Conservation (phyloP, 2,797 vertebrate genomes). For the Antennarius maculatus region DNA sequence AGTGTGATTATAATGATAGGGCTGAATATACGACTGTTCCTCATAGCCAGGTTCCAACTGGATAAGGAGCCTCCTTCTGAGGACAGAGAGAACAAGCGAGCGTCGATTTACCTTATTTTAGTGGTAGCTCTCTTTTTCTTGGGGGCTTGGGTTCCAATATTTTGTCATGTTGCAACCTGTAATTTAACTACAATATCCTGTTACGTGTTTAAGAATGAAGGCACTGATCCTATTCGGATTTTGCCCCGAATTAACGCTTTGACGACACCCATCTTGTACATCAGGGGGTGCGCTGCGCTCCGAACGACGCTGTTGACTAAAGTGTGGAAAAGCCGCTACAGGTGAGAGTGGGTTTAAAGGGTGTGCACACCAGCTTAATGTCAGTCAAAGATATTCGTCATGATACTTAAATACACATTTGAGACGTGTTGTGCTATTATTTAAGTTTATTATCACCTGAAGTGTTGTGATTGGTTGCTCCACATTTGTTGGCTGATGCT, state of each 20-base stretch:
- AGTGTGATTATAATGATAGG: conserved; percentile 80
- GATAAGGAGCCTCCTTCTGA: conserved; percentile 65
- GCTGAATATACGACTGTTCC: conserved; percentile 77
- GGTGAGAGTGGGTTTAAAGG: conserved; percentile 11
- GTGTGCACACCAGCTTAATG: too few relatives aligned
- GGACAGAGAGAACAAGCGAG: conserved; percentile 77
- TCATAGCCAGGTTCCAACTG: conserved; percentile 81
- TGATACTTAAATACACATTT: not conserved
- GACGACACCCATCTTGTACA: conserved; percentile 80
- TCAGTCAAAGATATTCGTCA: not conserved
- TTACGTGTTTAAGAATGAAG: conserved; percentile 75
- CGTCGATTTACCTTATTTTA: conserved; percentile 78
- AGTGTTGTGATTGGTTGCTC: too few relatives aligned
- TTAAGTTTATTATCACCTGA: not conserved
- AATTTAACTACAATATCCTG: conserved; percentile 63
- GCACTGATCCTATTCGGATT: conserved; percentile 78
- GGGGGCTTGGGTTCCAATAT: conserved; percentile 77
- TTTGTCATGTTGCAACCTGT: conserved; percentile 68
- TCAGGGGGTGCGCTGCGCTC: conserved; percentile 76
- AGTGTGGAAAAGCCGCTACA: conserved; percentile 69
- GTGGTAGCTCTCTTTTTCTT: conserved; percentile 79
- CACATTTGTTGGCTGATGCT: too few relatives aligned
- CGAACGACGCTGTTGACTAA: conserved; percentile 60
- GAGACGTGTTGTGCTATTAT: not conserved
- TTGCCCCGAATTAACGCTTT: conserved; percentile 79